Base-by-base conservation (phyloP, 2,113 vertebrate genomes). In the Coregonus clupeaformis region DNA sequence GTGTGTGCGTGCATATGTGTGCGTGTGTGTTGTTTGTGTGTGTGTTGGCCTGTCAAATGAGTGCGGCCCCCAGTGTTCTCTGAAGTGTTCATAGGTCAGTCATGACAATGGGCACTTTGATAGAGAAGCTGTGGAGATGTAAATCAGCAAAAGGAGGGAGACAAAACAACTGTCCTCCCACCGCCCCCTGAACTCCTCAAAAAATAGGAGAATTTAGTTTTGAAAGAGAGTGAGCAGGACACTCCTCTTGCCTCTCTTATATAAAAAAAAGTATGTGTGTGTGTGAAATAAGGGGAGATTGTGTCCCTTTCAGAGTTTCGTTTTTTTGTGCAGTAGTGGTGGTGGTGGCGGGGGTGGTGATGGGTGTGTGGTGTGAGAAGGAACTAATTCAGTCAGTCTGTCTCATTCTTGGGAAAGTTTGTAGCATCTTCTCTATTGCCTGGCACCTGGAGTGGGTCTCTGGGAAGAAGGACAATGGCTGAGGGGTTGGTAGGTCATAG, bases 21-120 rank as follows among this genome's bases (percentile, higher is more conserved):
- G 69, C 72, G 30, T 66, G 71, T 71, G 68, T 60, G 57, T 63
- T 79, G 73, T 66, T 55, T 79, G 72, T 84, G 74, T 72, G 69
- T 72, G 76, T 76, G 80, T 77, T 69, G 66, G 73, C 75, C 85
- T 89, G 86, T 90, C 85, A 89, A 87, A 85, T 78, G 77, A 88
- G 88, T 88, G 87, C 84, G 71, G 81, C 80, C 87, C 79, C 88
- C 79, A 89, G 86, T 93, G 88, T 91, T 88, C 87, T 87, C 89
- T 90, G 86, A 88, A 90, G 91, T 91, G 91, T 92, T 91, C 91
- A 92, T 91, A 91, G 90, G 90, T 92, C 90, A 92, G 80, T 82
- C 80, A 84, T 89, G 86, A 93, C 91, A 93, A 94, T 92, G 89
- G 89, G 78, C 87, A 92, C 93, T 92, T 94, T 93, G 90, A 94